These are phyloP conservation scores for Linnaemya tessellans DNA, from an alignment of 2,888 invertebrate species.

Conservation along the genomic window DNA sequence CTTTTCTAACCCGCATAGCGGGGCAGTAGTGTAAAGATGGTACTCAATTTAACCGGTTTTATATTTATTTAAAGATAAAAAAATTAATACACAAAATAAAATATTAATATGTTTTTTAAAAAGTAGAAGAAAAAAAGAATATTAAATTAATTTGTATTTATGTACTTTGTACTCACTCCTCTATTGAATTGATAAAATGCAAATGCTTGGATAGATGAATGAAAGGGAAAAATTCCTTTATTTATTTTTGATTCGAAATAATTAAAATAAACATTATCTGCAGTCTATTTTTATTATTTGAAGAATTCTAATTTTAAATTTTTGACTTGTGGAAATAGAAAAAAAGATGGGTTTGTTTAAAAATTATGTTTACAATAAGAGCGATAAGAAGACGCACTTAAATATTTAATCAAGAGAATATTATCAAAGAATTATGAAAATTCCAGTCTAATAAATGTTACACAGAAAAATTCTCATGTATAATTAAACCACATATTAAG, in stretches of 20 bases:
- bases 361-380: not conserved
- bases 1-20: conserved; percentile 3
- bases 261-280: conserved; percentile 44
- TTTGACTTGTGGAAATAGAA: not conserved
- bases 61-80: conserved; percentile 58
- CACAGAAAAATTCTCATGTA: not conserved
- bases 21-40: conserved; percentile 42
- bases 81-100: conserved; percentile 43
- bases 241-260: conserved; percentile 50
- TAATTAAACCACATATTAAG: not conserved
- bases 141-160: conserved; percentile 19
- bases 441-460: not conserved
- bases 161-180: not conserved
- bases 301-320: conserved; percentile 9
- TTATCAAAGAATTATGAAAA: not conserved
- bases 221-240: conserved; percentile 29
- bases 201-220: conserved; percentile 8
- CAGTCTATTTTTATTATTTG: conserved; percentile 41
- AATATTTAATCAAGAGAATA: not conserved
- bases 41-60: conserved; percentile 47
- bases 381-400: not conserved
- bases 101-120: conserved; percentile 36
- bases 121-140: conserved; percentile 6
- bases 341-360: not conserved
- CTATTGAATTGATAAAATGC: conserved; percentile 35